Base-by-base conservation (phyloP, 1,140 invertebrate genomes). In the Ooceraea biroi region DNA sequence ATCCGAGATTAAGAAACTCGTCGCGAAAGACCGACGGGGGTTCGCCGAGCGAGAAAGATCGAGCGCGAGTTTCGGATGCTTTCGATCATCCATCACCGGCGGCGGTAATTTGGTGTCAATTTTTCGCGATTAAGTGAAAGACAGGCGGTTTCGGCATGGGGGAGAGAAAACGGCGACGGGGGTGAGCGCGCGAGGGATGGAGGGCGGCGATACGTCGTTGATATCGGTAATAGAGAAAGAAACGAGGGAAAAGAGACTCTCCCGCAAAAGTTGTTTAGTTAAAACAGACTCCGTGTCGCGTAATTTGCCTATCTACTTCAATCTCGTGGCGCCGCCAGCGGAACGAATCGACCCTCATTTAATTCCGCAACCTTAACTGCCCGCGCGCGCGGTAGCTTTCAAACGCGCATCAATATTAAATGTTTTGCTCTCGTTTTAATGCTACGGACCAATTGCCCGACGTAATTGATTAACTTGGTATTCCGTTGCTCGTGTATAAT, bases 71-170 rank as follows among this genome's bases (percentile, higher is more conserved):
- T 76, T 12, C 36, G 44, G 57, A 82, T 61, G 69, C 57, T n/a
- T 74, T 82, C 78, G 78, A 82, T 82, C 78, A 82, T 82, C 78
- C 78, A 82, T 82, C 78, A 82, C 57, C 44, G 69, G 22, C 68
- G 78, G 65, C 50, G 74, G 69, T 82, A 82, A 82, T 82, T 82
- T 82, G 68, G 55, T 74, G 78, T 74, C 78, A 82, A 82, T 82
- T 82, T 82, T 82, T 74, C 78, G 66, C 69, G 78, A 82, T 74
- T 82, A 82, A 82, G 69, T 82, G 78, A 82, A 82, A 74, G 71
- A 72, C 69, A 73, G 55, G 36, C 76, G 17, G 52, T n/a, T 30
- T 44, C 27, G 17, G 44, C n/a, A 50, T 3, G 55, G 8, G 25
- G 48, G 22, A 66, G 36, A 68, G 55, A 83, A 7, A 36, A 7